A percentile compares a stretch with the other conserved stretches of the same genome.
phyloP scores from a whole-genome alignment of 1,140 invertebrate species.

The Plodia interpunctella region DNA sequence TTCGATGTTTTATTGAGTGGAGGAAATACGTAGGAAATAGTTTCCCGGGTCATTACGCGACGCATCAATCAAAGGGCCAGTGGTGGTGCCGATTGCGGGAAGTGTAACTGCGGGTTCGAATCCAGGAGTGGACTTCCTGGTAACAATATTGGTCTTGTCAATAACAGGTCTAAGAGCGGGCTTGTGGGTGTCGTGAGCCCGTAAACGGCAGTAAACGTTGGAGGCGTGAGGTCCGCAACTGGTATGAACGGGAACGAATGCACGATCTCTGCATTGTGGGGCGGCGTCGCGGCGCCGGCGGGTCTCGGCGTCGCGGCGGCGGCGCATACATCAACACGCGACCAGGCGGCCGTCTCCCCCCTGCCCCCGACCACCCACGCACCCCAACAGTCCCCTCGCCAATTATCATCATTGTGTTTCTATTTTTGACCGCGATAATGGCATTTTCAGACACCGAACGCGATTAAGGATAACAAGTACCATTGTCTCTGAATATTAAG shows the following conservation, averaged over 20 bases:
- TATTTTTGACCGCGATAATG: conserved; percentile 33
- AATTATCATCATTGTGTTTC: conserved; percentile 39
- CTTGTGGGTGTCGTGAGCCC: conserved; percentile 37
- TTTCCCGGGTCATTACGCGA: conserved; percentile 70
- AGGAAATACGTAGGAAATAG: conserved; percentile 74
- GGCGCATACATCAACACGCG: conserved; percentile 72
- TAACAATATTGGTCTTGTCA: not conserved
- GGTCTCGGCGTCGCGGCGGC: conserved; percentile 66
- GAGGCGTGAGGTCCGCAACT: conserved; percentile 34
- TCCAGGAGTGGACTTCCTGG: not conserved
- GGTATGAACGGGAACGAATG: conserved; percentile 33
- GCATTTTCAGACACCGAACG: conserved; percentile 20
- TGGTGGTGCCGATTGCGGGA: conserved; percentile 35
- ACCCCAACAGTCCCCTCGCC: conserved; percentile 27
- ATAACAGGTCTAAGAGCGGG: not conserved
- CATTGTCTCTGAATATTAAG: not conserved
- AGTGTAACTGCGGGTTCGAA: conserved; percentile 21
- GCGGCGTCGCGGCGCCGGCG: conserved; percentile 62
- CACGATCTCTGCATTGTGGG: conserved; percentile 73
- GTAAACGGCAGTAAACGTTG: conserved; percentile 37
- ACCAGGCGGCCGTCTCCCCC: conserved; percentile 34
- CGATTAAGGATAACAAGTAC: conserved; percentile 9
- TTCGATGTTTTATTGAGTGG: conserved; percentile 74
- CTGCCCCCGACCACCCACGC: conserved; percentile 16
- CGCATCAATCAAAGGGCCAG: conserved; percentile 65